phyloP scores from a whole-genome alignment of 2,888 invertebrate genomes.

The Ectobius pallidus region DNA sequence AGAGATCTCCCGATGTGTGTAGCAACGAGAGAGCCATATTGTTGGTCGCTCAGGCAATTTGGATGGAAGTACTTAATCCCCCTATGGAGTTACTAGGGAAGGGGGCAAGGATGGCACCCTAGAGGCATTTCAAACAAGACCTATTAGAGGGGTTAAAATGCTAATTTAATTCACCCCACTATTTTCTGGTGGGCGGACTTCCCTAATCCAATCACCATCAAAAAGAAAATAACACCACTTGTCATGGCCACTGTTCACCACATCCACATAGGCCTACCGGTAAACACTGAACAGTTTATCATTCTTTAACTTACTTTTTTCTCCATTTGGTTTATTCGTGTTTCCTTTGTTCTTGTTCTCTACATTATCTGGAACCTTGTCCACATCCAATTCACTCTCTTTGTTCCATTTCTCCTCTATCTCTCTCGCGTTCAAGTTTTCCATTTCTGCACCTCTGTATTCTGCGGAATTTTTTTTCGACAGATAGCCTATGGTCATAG shows the following conservation, averaged over 20 bases:
- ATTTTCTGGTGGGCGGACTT: conserved; percentile 4
- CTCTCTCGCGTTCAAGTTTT: no score
- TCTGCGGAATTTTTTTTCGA: no score
- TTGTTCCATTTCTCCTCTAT: neutral
- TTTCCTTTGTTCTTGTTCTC: neutral
- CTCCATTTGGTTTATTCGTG: no score
- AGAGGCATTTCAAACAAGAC: conserved; percentile 7
- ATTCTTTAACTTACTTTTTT: no score
- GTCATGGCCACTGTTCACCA: neutral
- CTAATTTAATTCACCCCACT: conserved; percentile 21
- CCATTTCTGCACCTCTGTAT: no score
- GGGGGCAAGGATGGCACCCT: neutral
- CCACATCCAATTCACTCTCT: neutral
- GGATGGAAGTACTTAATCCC: no score
- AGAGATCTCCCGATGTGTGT: no score
- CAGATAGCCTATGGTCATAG: no score
- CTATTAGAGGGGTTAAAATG: conserved; percentile 15
- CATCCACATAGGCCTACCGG: neutral
- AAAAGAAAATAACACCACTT: conserved; percentile 4
- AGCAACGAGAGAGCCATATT: no score
- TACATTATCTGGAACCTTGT: neutral
- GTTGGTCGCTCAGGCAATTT: no score
- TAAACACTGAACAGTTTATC: neutral
- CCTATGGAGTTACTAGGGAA: no score
- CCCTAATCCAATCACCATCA: conserved; percentile 13